Base-by-base conservation (phyloP, 2,888 invertebrate genomes). In the Watsonalla binaria region DNA sequence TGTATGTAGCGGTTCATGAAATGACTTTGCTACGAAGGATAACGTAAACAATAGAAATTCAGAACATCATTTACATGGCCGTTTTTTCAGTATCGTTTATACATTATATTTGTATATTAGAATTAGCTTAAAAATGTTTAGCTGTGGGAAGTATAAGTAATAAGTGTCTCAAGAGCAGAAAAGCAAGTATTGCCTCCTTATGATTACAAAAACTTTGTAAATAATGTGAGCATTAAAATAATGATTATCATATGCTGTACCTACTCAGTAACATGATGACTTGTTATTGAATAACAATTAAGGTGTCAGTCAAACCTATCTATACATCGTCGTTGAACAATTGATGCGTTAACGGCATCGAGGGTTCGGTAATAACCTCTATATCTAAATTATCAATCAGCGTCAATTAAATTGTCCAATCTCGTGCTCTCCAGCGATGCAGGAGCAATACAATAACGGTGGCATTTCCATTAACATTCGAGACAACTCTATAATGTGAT, bases 381-480 rank as follows among this genome's bases (percentile, higher is more conserved):
- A 49, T 49, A 79, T 82, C 81, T 80, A 77, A 82, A 80, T 82
- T 81, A 82, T 82, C 79, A 81, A 82, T 82, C 78, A 73, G 65
- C 63, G 72, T 76, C 76, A 76, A 76, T 82, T 81, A 79, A 82
- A 80, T 78, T 77, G 75, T 74, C 72, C 77, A 78, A 78, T 81
- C 76, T 72, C 68, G 68, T 50, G 58, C 58, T 64, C 63, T 61
- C 56, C 59, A 63, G 57, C 68, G 72, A 73, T 70, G 76, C 69
- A 68, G 66, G 67, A 74, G 68, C 75, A 68, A 70, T 69, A 77
- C 75, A 68, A 70, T 69, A 77, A 70, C 66, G 74, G 68, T 65
- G 72, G 77, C 78, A 74, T 80, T 82, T 80, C 78, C 80, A 82
- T 84, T 82, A 82, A 76, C 72, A 74, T 67, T 63, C 63, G 63